Evolutionary conservation across 1,140 invertebrate species (phyloP).

Genomic region (Watersipora subatra): DNA sequence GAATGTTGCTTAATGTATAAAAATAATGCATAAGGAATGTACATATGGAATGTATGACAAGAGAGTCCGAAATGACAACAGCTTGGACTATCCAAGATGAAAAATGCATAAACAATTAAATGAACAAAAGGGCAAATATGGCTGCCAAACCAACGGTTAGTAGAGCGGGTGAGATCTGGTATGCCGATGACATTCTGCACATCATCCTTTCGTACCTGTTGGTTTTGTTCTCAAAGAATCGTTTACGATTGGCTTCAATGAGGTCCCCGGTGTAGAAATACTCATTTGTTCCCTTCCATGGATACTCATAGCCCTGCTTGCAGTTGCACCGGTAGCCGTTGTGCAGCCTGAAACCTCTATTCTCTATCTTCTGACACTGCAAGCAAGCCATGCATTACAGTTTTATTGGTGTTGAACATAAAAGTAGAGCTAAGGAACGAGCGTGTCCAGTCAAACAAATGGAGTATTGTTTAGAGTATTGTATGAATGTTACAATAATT

Average conservation of each 20-base stretch:
- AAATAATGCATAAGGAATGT: no score
- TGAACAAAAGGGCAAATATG: no score
- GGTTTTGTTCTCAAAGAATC: neutral
- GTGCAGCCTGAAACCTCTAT: constrained; percentile 48
- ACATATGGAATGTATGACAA: no score
- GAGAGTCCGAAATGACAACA: no score
- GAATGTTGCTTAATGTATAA: no score
- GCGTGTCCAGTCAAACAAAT: neutral
- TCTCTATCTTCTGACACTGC: constrained; percentile 83
- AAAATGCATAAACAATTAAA: no score
- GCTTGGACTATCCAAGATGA: no score
- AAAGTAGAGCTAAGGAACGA: neutral
- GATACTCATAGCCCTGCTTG: constrained; percentile 90
- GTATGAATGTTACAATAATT: no score
- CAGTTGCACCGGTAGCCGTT: constrained; percentile 98
- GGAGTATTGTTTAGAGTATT: no score
- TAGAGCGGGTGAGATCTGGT: no score
- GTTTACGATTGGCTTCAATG: neutral
- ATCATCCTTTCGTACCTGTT: neutral
- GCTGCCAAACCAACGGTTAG: no score
- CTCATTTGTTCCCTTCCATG: constrained; percentile 64
- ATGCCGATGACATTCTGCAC: neutral
- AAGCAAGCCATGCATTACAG: neutral
- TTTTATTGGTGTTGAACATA: neutral
- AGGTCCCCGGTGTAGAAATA: constrained; percentile 4